Conservation (phyloP, 2,888 invertebrate genomes). For the Harmothoe impar region DNA sequence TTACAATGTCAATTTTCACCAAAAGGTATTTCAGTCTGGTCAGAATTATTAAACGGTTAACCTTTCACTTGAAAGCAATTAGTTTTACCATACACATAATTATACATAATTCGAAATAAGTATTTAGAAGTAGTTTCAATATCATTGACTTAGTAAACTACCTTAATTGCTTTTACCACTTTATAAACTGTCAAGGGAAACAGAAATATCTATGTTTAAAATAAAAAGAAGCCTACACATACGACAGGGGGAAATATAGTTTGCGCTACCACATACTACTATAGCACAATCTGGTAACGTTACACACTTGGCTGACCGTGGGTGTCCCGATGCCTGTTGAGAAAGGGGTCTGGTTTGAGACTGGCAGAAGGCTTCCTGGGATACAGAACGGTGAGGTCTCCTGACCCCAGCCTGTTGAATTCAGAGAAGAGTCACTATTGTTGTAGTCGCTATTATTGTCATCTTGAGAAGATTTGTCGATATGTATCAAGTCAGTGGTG, state of each 20-base stretch:
- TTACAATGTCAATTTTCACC: no score
- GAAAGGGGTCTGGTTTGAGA: slow-evolving; percentile 31
- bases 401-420: slow-evolving; percentile 32
- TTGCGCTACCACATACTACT: neutral
- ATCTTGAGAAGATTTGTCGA: slow-evolving; percentile 42
- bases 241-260: neutral
- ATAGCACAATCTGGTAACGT: neutral
- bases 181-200: neutral
- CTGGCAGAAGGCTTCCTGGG: slow-evolving; percentile 27
- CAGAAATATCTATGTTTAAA: neutral
- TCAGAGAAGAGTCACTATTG: slow-evolving; percentile 39
- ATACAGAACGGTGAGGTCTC: slow-evolving; percentile 33
- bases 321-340: neutral
- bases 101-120: no score
- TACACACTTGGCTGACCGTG: slow-evolving; percentile 26
- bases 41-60: no score
- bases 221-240: slow-evolving; percentile 9
- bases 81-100: no score
- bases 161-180: no score
- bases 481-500: neutral
- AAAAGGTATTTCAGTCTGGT: no score
- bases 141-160: no score
- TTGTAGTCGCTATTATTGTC: slow-evolving; percentile 1
- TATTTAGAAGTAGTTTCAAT: no score
- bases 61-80: no score